phyloP scores from a whole-genome alignment of 2,797 vertebrate species.

The Myripristis jacobus region DNA sequence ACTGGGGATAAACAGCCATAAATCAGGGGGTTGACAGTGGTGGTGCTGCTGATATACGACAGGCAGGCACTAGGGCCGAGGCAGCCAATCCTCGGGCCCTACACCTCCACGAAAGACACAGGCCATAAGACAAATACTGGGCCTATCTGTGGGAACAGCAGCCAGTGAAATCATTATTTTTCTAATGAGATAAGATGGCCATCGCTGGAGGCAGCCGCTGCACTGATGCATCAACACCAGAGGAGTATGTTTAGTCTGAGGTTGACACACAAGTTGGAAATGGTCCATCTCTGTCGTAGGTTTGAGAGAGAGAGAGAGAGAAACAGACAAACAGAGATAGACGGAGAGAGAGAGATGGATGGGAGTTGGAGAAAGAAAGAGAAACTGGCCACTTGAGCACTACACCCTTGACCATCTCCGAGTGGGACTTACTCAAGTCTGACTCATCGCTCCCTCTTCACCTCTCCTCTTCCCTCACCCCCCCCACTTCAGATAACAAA shows the following conservation, averaged over 20 bases:
- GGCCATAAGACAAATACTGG: constrained; percentile 76
- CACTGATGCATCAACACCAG: constrained; percentile 69
- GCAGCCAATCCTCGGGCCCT: constrained; percentile 41
- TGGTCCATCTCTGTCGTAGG: constrained; percentile 76
- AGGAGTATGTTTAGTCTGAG: constrained; percentile 83
- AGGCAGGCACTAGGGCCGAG: constrained; percentile 71
- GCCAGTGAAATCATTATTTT: constrained; percentile 83
- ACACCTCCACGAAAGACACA: constrained; percentile 51
- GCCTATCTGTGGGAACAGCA: constrained; percentile 81
- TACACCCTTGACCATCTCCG: constrained; percentile 4
- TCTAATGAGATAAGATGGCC: constrained; percentile 82
- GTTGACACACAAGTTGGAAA: constrained; percentile 72
- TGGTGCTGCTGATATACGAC: constrained; percentile 82
- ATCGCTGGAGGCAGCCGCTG: constrained; percentile 63
- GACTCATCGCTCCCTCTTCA: constrained; percentile 55
- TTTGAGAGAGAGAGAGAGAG: neutral
- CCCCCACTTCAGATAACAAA: constrained; percentile 72
- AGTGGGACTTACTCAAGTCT: constrained; percentile 17
- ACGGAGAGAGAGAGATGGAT: neutral
- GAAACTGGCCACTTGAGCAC: constrained; percentile 2
- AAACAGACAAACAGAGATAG: constrained; percentile 37
- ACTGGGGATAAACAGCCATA: constrained; percentile 84
- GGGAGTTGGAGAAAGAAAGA: neutral
- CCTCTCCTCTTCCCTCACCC: constrained; percentile 54
- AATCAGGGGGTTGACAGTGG: constrained; percentile 77